Base-by-base conservation (phyloP, 2,888 invertebrate species). In the Lasioglossum lativentre region DNA sequence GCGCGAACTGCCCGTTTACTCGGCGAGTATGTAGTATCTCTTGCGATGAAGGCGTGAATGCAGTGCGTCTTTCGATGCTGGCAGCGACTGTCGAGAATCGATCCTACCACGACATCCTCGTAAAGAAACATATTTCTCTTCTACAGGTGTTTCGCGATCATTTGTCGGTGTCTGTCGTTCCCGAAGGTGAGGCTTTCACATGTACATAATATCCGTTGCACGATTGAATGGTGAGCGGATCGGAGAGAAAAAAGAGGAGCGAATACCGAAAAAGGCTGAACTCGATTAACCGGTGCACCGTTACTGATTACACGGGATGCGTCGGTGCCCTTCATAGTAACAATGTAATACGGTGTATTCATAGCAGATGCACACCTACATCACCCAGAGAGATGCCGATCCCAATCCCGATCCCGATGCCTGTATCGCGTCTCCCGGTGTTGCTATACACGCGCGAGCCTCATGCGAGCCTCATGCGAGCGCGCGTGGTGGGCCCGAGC, bases 281-380 rank as follows among this genome's bases (percentile, higher is more conserved):
- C 88, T 75, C 90, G 86, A 87, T 86, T 81, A 71, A 77, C 45
- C 70, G 83, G 77, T 85, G 83, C 84, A 75, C 88, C 89, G 88
- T 91, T 89, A 85, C 87, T 89, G 86, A 90, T 91, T 85, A 88
- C 73, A 72, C 40, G 66, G 74, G 77, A 87, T 56, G 23, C 47
- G 59, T 72, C 72, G 68, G 79, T 79, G 78, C 77, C 75, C 79
- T 68, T 73, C 73, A n/a, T 38, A 63, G 85, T 79, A 85, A 89
- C 89, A 89, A 89, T 85, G 16, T 85, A 78, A 76, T 68, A 80
- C 87, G 79, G 82, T 80, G 87, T 85, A 80, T 89, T 85, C 89
- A 87, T 87, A 89, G 78, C 73, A 68, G 89, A 85, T 75, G 52
- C 66, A 56, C 82, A 76, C 81, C 73, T 59, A 81, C 45, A 38